Conservation (phyloP, 2,113 vertebrate genomes). For the Neogobius melanostomus region DNA sequence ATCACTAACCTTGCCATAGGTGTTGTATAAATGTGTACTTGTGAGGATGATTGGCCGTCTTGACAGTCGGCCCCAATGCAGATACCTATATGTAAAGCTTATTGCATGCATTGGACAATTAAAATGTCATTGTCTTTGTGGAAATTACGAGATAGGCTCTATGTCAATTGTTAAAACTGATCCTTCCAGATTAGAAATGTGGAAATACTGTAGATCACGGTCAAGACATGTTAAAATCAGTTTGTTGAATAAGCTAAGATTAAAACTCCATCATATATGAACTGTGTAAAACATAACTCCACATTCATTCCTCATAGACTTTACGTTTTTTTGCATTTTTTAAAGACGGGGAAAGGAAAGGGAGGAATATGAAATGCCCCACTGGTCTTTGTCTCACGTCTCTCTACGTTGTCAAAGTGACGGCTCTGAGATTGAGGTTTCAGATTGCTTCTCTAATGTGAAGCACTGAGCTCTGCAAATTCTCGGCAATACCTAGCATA, state of each 20-base stretch:
- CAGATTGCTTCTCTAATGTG: constrained; percentile 55
- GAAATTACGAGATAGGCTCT: no score
- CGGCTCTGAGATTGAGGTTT: constrained; percentile 70
- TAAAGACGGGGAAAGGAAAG: constrained; percentile 11
- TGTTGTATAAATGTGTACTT: no score
- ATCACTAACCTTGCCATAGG: no score
- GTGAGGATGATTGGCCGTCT: background rate
- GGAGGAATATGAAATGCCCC: constrained; percentile 73
- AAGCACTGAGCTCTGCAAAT: constrained; percentile 49
- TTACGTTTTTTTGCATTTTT: constrained; percentile 10
- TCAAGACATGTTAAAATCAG: no score
- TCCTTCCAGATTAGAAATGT: no score
- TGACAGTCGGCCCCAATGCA: background rate
- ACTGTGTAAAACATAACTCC: background rate
- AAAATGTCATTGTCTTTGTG: no score
- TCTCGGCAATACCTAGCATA: constrained; percentile 62
- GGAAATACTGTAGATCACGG: no score
- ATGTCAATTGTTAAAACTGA: no score
- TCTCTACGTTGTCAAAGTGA: constrained; percentile 73
- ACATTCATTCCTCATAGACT: background rate
- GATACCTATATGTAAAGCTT: background rate
- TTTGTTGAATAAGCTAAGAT: background rate
- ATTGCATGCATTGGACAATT: no score
- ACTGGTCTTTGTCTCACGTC: constrained; percentile 64
- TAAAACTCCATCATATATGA: background rate